Conservation (phyloP, 2,113 vertebrate species). For the Nycticorax nycticorax region DNA sequence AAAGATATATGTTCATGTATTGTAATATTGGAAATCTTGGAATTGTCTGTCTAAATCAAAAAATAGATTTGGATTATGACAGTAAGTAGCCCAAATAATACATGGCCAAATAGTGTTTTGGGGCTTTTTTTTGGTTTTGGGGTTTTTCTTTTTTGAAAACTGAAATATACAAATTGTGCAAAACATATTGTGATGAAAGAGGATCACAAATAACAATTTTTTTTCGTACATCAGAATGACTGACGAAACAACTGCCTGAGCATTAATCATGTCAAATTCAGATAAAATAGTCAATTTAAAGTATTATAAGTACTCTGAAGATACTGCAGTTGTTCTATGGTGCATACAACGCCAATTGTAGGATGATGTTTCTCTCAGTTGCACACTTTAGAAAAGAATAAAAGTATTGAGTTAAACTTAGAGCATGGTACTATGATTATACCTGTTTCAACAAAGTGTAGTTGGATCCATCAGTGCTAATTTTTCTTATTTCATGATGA, state of each 20-base stretch:
- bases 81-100: background rate
- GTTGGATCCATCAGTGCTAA: constrained; percentile 96
- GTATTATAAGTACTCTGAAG: background rate
- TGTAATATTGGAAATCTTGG: background rate
- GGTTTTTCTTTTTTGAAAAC: background rate
- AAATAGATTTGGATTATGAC: background rate
- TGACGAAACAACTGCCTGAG: constrained; percentile 51
- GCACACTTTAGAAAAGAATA: constrained; percentile 29
- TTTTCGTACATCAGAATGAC: constrained; percentile 23
- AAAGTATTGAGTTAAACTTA: constrained; percentile 42
- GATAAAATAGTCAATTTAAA: background rate
- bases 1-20: background rate
- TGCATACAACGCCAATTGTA: background rate
- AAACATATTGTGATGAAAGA: background rate
- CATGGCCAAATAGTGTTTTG: background rate
- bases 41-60: background rate
- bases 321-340: constrained; percentile 32
- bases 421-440: constrained; percentile 64
- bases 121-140: no score
- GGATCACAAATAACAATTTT: background rate
- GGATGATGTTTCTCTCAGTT: background rate
- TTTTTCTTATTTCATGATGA: constrained; percentile 97
- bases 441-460: constrained; percentile 99
- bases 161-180: background rate
- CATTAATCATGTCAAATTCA: background rate